Evolutionary conservation across 1,140 invertebrate species (phyloP), one percentile per base, ranked within the genome.

Genomic region (Monochamus saltuarius): DNA sequence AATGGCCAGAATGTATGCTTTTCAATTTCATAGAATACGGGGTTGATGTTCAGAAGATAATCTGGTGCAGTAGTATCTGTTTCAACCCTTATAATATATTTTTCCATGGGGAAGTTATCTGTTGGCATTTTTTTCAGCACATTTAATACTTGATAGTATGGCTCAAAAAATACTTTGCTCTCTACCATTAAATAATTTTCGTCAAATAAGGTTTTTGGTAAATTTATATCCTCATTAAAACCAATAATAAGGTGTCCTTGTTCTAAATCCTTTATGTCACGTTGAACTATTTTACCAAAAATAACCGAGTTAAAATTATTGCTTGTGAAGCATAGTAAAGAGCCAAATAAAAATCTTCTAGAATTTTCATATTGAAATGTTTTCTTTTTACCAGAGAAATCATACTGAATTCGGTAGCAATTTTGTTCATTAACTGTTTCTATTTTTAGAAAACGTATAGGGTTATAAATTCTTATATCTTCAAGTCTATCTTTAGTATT

Each of bases 341-440:
- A 86, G 0, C 90, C 90, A 75, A 77, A 85, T 69, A 91, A 81
- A 29, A 93, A 82, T 47, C 85, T 76, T 69, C 85, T 84, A 0
- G 80, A 79, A 36, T 73, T 65, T 49, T 74, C 73, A 68, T 71
- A 77, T 7, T 64, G 67, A 8, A 73, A 67, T 47, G 13, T 43
- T 38, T 39, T 61, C 35, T 60, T 66, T 56, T 62, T 69, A 11
- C 60, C 61, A 19, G 14, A 58, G 22, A 61, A 64, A 22, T 62
- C 56, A 37, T 69, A 70, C 13, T 66, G 39, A 3, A 72, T 14
- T 56, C 56, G 53, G 34, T 66, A 53, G 37, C 67, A 72, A 10
- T 61, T 40, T 9, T 56, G 46, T 35, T 70, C 58, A 13, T 67
- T 71, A 17, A 66, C 52, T 7, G 61, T 61, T 62, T 66, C 65